phyloP scores from a whole-genome alignment of 2,888 invertebrate species.

The Ochlodes sylvanus region DNA sequence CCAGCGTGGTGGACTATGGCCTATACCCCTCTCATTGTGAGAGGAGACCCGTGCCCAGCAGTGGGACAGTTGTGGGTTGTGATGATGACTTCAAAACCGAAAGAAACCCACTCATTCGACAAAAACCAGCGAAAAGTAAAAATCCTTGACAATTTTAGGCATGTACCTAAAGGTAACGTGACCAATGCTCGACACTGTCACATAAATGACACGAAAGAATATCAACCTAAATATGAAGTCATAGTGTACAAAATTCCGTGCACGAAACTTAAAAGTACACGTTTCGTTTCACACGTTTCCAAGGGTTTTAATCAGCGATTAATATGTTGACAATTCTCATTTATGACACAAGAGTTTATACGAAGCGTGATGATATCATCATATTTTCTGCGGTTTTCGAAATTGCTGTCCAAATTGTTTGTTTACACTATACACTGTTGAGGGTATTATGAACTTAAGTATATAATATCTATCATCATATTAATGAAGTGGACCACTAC shows the following conservation, averaged over 20 bases:
- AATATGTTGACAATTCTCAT: not conserved
- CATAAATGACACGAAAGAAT: not conserved
- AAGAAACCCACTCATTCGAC: not conserved
- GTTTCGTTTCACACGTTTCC: not conserved
- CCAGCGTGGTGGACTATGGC: no score
- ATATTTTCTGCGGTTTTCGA: not conserved
- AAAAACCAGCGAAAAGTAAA: not conserved
- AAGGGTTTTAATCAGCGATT: not conserved
- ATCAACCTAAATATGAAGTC: not conserved
- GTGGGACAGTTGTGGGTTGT: no score
- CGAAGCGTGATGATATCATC: not conserved
- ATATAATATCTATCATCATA: no score
- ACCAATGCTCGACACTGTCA: not conserved
- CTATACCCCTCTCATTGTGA: no score
- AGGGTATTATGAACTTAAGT: no score
- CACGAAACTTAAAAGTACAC: not conserved
- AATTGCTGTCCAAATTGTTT: not conserved
- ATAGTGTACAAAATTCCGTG: not conserved
- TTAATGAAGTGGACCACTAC: no score
- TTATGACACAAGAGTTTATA: not conserved
- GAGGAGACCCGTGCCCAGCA: no score
- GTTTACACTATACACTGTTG: no score
- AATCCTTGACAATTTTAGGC: not conserved
- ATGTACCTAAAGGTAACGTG: not conserved
- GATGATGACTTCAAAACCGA: no score